Base-by-base conservation (phyloP, 2,113 vertebrate genomes). In the Serinus canaria region DNA sequence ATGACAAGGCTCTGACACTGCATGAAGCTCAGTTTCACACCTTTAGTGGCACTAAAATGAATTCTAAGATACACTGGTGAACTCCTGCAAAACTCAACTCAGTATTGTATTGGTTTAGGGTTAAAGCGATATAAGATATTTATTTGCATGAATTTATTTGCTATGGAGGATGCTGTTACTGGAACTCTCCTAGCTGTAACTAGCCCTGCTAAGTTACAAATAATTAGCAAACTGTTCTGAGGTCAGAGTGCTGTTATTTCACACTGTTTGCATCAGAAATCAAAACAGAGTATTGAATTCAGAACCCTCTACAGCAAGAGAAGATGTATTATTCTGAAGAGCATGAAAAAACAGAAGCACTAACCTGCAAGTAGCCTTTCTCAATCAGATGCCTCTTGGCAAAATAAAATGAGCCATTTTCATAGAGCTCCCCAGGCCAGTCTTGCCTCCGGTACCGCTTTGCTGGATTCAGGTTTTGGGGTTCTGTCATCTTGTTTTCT, bases 361-460 rank as follows among this genome's bases (percentile, higher is more conserved):
- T 89, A 88, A 99, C 99, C 99, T 99, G 99, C 80, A 99, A 58
- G 15, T 97, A 91, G 11, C 98, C 98, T 24, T 97, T 39, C 78
- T 98, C 39, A 59, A 99, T 94, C 66, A 99, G 94, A 23, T 98
- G 94, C 66, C 88, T 98, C n/a, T 97, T 98, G 77, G 98, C 97
- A 90, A 99, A 98, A 96, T 99, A 99, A 95, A 99, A 99, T 0
- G 99, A 99, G 10, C 99, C 99, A 62, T 99, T 99, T 97, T 99
- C 99, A 93, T 98, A 99, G 13, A 99, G 98, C 78, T 99, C 99
- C 28, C 99, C 99, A 5, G 97, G 96, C 99, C 99, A 99, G 93
- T 99, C 99, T 91, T 99, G 99, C 25, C 99, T 97, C 14, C 99
- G 98, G 9, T 98, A 99, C 2, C 99, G 97, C 7, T 97, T 97